Percentiles rank a stretch among this genome's conserved stretches.
These are phyloP conservation scores for Synergus gifuensis DNA, from an alignment of 2,888 invertebrate genomes.

Conservation along the genomic window DNA sequence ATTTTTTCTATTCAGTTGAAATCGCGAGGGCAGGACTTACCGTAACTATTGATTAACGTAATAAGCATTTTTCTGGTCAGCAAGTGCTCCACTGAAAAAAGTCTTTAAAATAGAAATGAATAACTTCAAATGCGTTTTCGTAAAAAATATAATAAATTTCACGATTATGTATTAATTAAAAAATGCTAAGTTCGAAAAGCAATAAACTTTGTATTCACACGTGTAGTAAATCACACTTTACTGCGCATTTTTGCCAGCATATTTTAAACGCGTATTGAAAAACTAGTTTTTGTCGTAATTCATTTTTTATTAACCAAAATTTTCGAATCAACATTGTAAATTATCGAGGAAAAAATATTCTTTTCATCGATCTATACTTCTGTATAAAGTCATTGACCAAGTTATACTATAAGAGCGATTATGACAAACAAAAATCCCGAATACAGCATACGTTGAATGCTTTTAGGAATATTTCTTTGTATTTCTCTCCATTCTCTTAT, in stretches of 20 bases:
- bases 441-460: neutral
- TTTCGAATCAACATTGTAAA: neutral
- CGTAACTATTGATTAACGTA: slow-evolving; percentile 14
- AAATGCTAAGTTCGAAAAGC: slow-evolving; percentile 1
- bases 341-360: neutral
- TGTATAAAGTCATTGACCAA: no score
- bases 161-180: slow-evolving; percentile 10
- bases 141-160: slow-evolving; percentile 7
- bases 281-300: neutral
- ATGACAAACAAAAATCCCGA: neutral
- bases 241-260: slow-evolving; percentile 13
- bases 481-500: neutral
- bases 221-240: neutral
- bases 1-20: slow-evolving; percentile 34
- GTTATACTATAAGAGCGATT: neutral
- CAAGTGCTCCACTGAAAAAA: neutral
- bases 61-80: neutral
- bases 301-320: neutral
- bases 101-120: neutral
- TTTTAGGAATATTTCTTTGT: no score
- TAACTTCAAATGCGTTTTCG: neutral
- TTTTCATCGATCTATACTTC: no score
- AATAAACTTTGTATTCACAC: neutral
- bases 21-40: slow-evolving; percentile 22
- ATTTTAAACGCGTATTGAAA: neutral